Evolutionary conservation across 2,113 vertebrate species (phyloP).

Genomic region (Noturus placidus): DNA sequence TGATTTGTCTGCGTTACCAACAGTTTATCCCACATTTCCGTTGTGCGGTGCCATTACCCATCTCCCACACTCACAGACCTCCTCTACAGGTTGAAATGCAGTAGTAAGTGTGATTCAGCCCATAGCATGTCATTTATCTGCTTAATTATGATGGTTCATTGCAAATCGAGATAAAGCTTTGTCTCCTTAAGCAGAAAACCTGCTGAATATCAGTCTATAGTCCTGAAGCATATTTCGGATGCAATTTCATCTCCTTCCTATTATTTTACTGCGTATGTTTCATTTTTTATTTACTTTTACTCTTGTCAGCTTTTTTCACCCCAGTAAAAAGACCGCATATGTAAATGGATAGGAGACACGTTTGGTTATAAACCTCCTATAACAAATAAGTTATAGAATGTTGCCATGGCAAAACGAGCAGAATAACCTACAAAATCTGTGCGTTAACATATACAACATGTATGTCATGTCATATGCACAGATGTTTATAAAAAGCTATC

Average conservation of each 20-base stretch:
- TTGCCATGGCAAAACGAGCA: not conserved
- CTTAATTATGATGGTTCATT: not conserved
- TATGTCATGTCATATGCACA: not conserved
- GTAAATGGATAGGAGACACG: slow-evolving; percentile 19
- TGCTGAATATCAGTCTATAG: not conserved
- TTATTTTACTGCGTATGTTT: not conserved
- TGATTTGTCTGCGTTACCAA: not conserved
- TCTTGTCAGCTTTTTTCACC: not conserved
- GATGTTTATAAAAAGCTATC: not conserved
- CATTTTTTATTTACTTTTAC: not conserved
- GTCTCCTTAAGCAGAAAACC: not conserved
- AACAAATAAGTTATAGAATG: not conserved
- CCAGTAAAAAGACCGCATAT: not conserved
- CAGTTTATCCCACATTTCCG: not conserved
- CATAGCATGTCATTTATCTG: not conserved
- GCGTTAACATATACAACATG: not conserved
- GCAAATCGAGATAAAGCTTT: not conserved
- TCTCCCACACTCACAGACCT: not conserved
- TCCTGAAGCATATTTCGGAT: not conserved
- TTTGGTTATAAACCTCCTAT: not conserved
- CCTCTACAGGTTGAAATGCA: not conserved
- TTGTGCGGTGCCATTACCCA: not conserved
- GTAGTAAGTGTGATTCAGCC: not conserved
- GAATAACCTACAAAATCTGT: not conserved
- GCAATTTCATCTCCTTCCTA: not conserved